phyloP scores from a whole-genome alignment of 2,113 vertebrate genomes.

The Sinocyclocheilus anophthalmus region DNA sequence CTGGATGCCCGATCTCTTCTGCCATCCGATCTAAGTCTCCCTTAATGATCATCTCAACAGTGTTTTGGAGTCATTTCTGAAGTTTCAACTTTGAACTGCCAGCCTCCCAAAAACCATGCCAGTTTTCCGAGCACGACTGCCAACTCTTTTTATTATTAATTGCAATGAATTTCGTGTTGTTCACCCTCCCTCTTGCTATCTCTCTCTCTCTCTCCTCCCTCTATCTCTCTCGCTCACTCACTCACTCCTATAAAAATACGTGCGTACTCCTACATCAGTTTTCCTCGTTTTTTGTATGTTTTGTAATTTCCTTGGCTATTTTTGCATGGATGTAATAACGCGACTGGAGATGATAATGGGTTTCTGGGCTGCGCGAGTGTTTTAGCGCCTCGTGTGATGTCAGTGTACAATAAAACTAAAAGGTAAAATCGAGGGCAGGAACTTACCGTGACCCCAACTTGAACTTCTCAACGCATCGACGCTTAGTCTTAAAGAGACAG shows the following conservation, averaged over 20 bases:
- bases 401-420: conserved; percentile 82
- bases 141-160: conserved; percentile 81
- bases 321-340: conserved; percentile 70
- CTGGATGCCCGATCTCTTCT: conserved; percentile 79
- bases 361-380: conserved; percentile 72
- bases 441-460: conserved; percentile 82
- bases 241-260: conserved; percentile 64
- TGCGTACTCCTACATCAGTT: conserved; percentile 74
- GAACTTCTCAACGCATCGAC: conserved; percentile 78
- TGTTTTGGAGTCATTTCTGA: conserved; percentile 75
- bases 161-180: conserved; percentile 79
- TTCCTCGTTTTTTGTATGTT: conserved; percentile 67
- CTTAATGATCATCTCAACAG: conserved; percentile 84
- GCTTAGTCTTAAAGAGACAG: conserved; percentile 82
- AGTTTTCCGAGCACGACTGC: conserved; percentile 79
- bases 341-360: conserved; percentile 74
- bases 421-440: conserved; percentile 86
- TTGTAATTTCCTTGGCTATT: conserved; percentile 77
- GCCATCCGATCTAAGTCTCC: conserved; percentile 77
- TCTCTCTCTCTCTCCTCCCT: conserved; percentile 47
- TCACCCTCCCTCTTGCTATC: conserved; percentile 63
- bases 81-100: conserved; percentile 79
- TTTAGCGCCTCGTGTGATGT: conserved; percentile 82
- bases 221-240: conserved; percentile 56
- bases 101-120: conserved; percentile 82